Base-by-base conservation (phyloP, 2,888 invertebrate genomes). In the Ichneumoninae sp. region DNA sequence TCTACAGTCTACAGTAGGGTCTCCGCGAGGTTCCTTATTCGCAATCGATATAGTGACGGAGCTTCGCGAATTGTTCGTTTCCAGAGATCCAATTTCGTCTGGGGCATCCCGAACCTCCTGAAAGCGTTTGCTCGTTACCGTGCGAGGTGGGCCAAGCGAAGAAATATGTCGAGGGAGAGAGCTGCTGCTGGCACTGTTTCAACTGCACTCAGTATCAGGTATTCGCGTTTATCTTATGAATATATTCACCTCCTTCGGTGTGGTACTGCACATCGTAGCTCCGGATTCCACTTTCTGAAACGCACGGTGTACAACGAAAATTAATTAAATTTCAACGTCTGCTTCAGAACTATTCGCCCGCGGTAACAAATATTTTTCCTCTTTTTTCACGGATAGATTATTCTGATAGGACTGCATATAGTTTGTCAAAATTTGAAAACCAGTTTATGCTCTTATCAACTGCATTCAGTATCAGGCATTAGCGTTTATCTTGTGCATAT, bases 101-200 rank as follows among this genome's bases (percentile, higher is more conserved):
- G 94, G 96, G 96, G 50, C 96, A 97, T 89, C 96, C 96, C 0
- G 95, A 96, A 76, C 97, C 98, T 30, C 98, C 98, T 2, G 96
- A 97, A 91, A 98, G 98, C 4, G 97, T 98, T 68, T 99, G 98
- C 95, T 98, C 98, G 93, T 95, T 97, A 86, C 97, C 98, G 85
- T 99, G 99, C 93, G 96, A 96, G 90, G 95, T 96, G 81, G 98
- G 98, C 0, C 98, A 98, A 94, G 98, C 98, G 83, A 98, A 98
- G 94, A 97, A 97, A 93, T 98, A 98, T 94, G 97, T 98, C 66
- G 98, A 98, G 93, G 98, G 98, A 0, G 98, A 98, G 94, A 97
- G 97, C 93, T 98, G 98, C 94, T 98, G 98, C 93, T 98, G 98
- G 98, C 98, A 98, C 93, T 98, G 98, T 94, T 97, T 97, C 94